Evolutionary conservation across 2,888 invertebrate genomes (phyloP), one percentile per base, ranked within the genome.

Genomic region (Limnephilus auricula): DNA sequence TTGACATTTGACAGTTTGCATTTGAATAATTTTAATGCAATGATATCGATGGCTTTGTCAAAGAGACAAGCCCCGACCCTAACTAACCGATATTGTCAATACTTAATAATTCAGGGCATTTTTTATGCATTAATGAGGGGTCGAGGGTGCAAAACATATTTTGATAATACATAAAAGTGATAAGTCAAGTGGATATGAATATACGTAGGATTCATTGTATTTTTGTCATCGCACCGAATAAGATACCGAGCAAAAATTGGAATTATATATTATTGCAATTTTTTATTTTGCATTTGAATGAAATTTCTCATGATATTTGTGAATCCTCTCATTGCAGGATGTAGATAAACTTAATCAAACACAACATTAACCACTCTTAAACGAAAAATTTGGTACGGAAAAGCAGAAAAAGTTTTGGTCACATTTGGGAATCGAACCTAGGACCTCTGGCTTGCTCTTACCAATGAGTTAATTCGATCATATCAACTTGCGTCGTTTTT

Each of bases 21-120:
- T 92, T 92, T 92, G 92, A 92, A 92, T 92, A 92, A 92, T 92
- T 92, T 91, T 84, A 90, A 92, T 92, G 87, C 83, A 90, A 91
- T 91, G 89, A 91, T 91, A 92, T 92, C 79, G 92, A 92, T 83
- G 90, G 90, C 89, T 82, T 83, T 87, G 50, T 84, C 84, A 86
- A 79, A 92, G 86, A 91, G 90, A 83, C 65, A 85, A 65, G 45
- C 9, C 84, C n/a, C 88, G 34, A 50, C 91, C 92, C 89, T 91
- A 92, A 92, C 91, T 90, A 91, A 91, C 89, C 92, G 91, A 92
- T 91, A 92, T 91, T 91, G 86, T 91, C 86, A 34, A 89, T 91
- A 85, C 65, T 85, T 91, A 91, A 91, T 91, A 89, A 91, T 85
- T 65, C 65, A 87, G 34, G 82, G 37, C 87, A 45, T 80, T 89